Percentiles rank a stretch among this genome's conserved stretches.
Conservation (phyloP, 2,113 vertebrate genomes). For the Oryzias woworae region DNA sequence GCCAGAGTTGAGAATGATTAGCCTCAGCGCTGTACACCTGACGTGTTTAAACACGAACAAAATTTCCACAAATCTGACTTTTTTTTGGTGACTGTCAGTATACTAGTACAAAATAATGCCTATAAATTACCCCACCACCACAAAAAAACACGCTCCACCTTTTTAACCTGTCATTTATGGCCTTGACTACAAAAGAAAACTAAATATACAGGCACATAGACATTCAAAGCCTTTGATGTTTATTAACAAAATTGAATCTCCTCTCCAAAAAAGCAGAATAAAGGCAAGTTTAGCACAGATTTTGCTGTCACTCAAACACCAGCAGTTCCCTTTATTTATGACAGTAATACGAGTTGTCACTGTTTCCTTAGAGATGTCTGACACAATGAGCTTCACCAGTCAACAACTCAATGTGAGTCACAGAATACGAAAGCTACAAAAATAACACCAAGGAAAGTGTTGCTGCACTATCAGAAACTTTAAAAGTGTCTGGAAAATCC, state of each 20-base stretch:
- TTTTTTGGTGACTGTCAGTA: conserved; percentile 2
- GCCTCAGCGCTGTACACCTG: background rate
- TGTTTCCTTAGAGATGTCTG: conserved; percentile 1
- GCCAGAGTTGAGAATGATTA: conserved; percentile 4
- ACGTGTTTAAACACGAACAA: conserved; percentile 26
- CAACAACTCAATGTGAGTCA: conserved; percentile 2
- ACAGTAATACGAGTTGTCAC: background rate
- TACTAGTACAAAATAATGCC: background rate
- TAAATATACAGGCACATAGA: no score
- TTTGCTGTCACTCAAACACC: background rate
- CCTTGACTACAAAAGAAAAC: no score
- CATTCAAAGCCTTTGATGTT: background rate
- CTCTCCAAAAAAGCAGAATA: background rate
- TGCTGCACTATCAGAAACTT: background rate
- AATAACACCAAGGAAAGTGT: background rate
- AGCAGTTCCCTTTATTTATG: background rate
- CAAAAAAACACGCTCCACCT: background rate
- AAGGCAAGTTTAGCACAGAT: background rate
- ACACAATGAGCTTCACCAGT: conserved; percentile 1
- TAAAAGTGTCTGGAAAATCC: background rate
- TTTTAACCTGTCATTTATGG: no score
- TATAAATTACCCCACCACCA: background rate
- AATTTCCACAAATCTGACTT: conserved; percentile 3
- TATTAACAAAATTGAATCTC: background rate
- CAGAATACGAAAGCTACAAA: background rate